Percentiles rank a stretch among this genome's conserved stretches.
Conservation (phyloP, 2,888 invertebrate genomes). For the Drosophila putrida region DNA sequence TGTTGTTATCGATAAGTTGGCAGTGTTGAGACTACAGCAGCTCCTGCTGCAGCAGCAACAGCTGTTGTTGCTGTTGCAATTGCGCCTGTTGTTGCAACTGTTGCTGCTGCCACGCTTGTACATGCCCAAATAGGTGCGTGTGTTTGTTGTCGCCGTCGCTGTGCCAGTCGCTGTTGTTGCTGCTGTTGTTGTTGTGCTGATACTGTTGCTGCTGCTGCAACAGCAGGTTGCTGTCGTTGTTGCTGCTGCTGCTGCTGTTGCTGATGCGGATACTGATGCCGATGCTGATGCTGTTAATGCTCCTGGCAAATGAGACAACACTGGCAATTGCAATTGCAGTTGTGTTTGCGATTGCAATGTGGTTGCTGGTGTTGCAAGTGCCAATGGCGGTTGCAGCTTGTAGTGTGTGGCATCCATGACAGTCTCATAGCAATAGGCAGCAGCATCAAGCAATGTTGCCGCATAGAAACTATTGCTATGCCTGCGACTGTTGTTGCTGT, state of each 20-base stretch:
- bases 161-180: conserved; percentile 27
- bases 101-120: conserved; percentile 77
- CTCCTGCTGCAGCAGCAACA: conserved; percentile 67
- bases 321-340: conserved; percentile 35
- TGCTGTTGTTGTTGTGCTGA: conserved; percentile 42
- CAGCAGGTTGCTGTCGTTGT: conserved; percentile 4
- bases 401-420: conserved; percentile 64
- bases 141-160: conserved; percentile 31
- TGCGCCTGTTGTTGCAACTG: conserved; percentile 73
- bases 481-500: conserved; percentile 12
- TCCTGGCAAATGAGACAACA: neutral
- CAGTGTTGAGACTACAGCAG: conserved; percentile 50
- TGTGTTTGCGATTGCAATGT: conserved; percentile 40
- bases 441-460: conserved; percentile 59
- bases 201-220: conserved; percentile 10
- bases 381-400: conserved; percentile 40
- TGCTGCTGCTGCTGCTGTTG: conserved; percentile 18
- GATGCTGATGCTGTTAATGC: neutral
- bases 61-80: conserved; percentile 69
- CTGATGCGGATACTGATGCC: conserved; percentile 3
- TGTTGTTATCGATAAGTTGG: conserved; percentile 16
- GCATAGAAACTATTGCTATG: conserved; percentile 57
- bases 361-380: conserved; percentile 29
- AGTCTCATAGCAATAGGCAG: conserved; percentile 72
- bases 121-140: conserved; percentile 67